Percentiles rank a stretch among this genome's conserved stretches.
Conservation (phyloP, 2,797 vertebrate species). For the Gastrophryne carolinensis region DNA sequence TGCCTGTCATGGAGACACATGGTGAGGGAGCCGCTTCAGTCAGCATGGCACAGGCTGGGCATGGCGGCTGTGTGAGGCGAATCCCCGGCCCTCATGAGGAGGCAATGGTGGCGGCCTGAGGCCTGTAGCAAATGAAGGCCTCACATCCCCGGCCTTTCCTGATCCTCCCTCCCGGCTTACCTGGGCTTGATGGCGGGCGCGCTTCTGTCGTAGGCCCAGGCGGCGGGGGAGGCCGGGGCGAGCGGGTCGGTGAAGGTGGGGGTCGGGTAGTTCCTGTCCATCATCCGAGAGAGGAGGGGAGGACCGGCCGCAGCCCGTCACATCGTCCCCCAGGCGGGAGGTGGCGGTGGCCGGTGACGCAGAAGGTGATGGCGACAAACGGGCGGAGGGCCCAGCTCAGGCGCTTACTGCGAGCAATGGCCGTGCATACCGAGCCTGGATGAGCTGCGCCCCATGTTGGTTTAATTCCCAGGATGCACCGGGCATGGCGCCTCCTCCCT, state of each 20-base stretch:
- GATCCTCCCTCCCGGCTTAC: slow-evolving; percentile 72
- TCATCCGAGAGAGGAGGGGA: slow-evolving; percentile 72
- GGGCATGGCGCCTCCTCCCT: slow-evolving; percentile 58
- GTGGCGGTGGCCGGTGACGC: slow-evolving; percentile 10
- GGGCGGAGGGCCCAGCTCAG: slow-evolving; percentile 31
- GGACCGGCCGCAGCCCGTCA: slow-evolving; percentile 27
- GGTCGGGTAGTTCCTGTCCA: slow-evolving; percentile 93
- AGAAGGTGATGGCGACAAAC: neutral
- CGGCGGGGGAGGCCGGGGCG: slow-evolving; percentile 74
- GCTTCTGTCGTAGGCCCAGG: slow-evolving; percentile 81
- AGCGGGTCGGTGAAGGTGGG: slow-evolving; percentile 86
- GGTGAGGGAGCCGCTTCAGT: no score
- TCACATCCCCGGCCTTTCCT: slow-evolving; percentile 77
- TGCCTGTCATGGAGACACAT: no score
- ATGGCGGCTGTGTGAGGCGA: no score
- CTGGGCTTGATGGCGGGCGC: slow-evolving; percentile 80
- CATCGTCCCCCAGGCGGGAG: slow-evolving; percentile 30
- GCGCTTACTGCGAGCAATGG: slow-evolving; percentile 44
- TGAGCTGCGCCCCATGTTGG: slow-evolving; percentile 71
- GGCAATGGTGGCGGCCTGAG: no score
- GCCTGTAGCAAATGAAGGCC: slow-evolving; percentile 21
- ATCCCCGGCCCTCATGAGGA: no score
- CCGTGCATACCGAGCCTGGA: slow-evolving; percentile 58
- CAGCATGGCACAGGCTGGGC: no score
- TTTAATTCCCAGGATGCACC: slow-evolving; percentile 82